These are phyloP conservation scores for Noctua janthe DNA, from an alignment of 2,888 invertebrate species.

Conservation along the genomic window DNA sequence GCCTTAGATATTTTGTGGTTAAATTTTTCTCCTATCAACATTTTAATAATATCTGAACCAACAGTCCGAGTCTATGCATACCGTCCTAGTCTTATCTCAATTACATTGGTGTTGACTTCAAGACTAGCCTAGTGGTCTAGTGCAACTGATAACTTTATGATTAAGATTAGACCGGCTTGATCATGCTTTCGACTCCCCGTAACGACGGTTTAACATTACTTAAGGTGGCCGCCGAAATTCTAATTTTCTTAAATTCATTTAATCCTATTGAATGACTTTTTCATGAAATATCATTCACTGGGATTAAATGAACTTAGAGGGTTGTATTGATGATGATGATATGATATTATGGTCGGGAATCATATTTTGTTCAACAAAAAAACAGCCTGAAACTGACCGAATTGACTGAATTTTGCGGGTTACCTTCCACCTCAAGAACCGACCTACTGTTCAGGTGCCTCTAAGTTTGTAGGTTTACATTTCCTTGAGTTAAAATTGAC, in stretches of 20 bases:
- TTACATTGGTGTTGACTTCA: slow-evolving; percentile 1
- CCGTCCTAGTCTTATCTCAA: slow-evolving; percentile 27
- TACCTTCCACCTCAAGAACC: no score
- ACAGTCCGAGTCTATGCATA: neutral
- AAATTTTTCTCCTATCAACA: neutral
- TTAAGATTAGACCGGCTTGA: slow-evolving; percentile 11
- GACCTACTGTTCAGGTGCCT: neutral
- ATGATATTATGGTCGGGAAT: no score
- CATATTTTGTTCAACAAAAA: no score
- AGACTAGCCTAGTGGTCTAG: slow-evolving; percentile 33
- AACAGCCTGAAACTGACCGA: no score
- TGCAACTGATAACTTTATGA: slow-evolving; percentile 10
- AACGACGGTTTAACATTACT: neutral
- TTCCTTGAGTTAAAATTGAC: no score
- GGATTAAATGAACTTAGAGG: no score
- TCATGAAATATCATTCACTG: no score
- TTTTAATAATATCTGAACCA: neutral
- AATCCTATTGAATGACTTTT: no score
- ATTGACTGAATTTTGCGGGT: no score
- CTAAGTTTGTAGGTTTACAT: neutral
- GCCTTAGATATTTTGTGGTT: neutral
- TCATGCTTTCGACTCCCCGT: neutral
- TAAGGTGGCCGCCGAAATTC: no score
- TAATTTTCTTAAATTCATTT: neutral
- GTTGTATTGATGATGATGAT: no score